Conservation (phyloP, 2,888 invertebrate genomes). For the Cephonodes hylas region DNA sequence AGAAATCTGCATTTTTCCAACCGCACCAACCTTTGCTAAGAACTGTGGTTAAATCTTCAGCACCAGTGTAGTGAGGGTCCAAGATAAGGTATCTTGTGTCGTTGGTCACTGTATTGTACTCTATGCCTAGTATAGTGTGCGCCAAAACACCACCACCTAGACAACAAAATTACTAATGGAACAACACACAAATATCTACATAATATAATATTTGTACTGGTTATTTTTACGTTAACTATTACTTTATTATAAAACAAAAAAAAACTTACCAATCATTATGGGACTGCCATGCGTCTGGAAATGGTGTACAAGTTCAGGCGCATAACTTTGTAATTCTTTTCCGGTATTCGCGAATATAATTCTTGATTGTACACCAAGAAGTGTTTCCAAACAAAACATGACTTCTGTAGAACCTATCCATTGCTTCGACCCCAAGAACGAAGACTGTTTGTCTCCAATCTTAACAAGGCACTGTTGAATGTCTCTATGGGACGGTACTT, state of each 20-base stretch:
- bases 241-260: background rate
- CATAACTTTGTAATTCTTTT: slow-evolving; percentile 88
- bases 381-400: slow-evolving; percentile 92
- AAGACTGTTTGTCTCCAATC: slow-evolving; percentile 94
- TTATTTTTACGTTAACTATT: too few species aligned
- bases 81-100: slow-evolving; percentile 95
- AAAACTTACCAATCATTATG: slow-evolving; percentile 94
- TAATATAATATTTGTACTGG: too few species aligned
- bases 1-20: slow-evolving; percentile 97
- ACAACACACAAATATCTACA: too few species aligned
- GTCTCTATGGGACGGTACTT: slow-evolving; percentile 90
- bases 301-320: slow-evolving; percentile 92
- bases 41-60: slow-evolving; percentile 88
- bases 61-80: slow-evolving; percentile 98
- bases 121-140: slow-evolving; percentile 98
- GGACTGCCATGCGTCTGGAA: slow-evolving; percentile 97
- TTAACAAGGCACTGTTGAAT: slow-evolving; percentile 97
- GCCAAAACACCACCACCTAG: slow-evolving; percentile 97
- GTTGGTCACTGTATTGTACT: slow-evolving; percentile 89
- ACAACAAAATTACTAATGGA: background rate
- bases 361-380: slow-evolving; percentile 88
- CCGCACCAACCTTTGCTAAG: slow-evolving; percentile 96
- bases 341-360: slow-evolving; percentile 94
- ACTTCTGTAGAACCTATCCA: slow-evolving; percentile 99
- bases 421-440: slow-evolving; percentile 93